phyloP scores from a whole-genome alignment of 2,797 vertebrate species.

The Tenualosa ilisha region DNA sequence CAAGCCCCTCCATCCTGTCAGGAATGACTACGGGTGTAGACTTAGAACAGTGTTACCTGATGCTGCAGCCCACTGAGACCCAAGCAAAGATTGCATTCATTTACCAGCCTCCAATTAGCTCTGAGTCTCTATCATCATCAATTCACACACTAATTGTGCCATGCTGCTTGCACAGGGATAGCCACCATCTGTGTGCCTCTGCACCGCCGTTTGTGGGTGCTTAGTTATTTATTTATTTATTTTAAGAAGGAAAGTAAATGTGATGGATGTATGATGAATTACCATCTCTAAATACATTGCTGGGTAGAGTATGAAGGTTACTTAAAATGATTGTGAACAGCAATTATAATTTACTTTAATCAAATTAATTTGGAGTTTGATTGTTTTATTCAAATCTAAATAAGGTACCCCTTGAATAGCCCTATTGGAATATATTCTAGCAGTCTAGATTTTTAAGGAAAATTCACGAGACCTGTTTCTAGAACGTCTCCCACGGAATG shows the following conservation, averaged over 20 bases:
- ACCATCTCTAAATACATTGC: not conserved
- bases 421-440: not conserved
- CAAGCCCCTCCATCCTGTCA: slow-evolving; percentile 60
- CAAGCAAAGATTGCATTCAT: slow-evolving; percentile 69
- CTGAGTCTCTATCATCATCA: slow-evolving; percentile 73
- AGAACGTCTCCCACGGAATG: not conserved
- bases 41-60: slow-evolving; percentile 72
- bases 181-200: slow-evolving; percentile 68
- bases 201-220: slow-evolving; percentile 44
- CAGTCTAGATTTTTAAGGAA: not conserved
- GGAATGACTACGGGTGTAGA: slow-evolving; percentile 70
- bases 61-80: slow-evolving; percentile 70
- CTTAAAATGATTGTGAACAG: not conserved
- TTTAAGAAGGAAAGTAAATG: not conserved
- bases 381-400: not conserved
- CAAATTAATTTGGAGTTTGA: not conserved
- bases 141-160: slow-evolving; percentile 75
- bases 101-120: slow-evolving; percentile 73
- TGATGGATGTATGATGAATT: not conserved
- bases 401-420: not conserved
- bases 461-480: not conserved
- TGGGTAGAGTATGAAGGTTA: not conserved
- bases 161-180: slow-evolving; percentile 57
- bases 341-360: not conserved
- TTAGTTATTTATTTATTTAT: slow-evolving; percentile 19